phyloP scores from a whole-genome alignment of 2,113 vertebrate species.

The Cromileptes altivelis region DNA sequence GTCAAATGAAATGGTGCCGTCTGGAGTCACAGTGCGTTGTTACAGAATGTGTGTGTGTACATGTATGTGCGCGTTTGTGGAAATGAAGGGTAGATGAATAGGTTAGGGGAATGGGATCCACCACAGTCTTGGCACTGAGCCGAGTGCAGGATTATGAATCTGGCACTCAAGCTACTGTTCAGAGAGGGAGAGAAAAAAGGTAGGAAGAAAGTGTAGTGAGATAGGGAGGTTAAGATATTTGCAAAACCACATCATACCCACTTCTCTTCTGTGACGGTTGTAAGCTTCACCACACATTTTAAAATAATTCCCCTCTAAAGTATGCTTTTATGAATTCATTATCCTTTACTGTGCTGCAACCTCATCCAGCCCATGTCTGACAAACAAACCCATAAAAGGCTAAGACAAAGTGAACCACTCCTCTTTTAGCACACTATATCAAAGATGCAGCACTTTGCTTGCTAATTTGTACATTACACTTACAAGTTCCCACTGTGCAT shows the following conservation, averaged over 20 bases:
- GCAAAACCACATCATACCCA: slow-evolving; percentile 24
- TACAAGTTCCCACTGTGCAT: slow-evolving; percentile 7
- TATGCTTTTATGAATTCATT: slow-evolving; percentile 60
- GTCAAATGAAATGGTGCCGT: slow-evolving; percentile 71
- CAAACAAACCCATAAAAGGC: slow-evolving; percentile 60
- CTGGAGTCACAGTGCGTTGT: slow-evolving; percentile 59
- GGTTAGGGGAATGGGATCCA: slow-evolving; percentile 65
- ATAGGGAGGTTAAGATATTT: slow-evolving; percentile 18
- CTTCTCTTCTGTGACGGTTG: neutral
- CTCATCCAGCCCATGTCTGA: slow-evolving; percentile 47
- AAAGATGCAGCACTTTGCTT: slow-evolving; percentile 19
- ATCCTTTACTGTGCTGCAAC: slow-evolving; percentile 39
- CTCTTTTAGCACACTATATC: slow-evolving; percentile 21
- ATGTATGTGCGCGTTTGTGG: slow-evolving; percentile 20
- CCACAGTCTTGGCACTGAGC: slow-evolving; percentile 66
- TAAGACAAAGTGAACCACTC: slow-evolving; percentile 30
- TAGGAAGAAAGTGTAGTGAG: neutral
- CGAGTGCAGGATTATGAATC: slow-evolving; percentile 63
- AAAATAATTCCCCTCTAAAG: slow-evolving; percentile 20
- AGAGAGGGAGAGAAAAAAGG: slow-evolving; percentile 39
- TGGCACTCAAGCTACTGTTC: slow-evolving; percentile 56
- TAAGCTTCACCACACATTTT: slow-evolving; percentile 4
- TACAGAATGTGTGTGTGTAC: slow-evolving; percentile 35
- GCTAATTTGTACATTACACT: slow-evolving; percentile 3
- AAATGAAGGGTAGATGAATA: slow-evolving; percentile 37